phyloP scores from a whole-genome alignment of 2,113 vertebrate genomes.

The Rana temporaria region DNA sequence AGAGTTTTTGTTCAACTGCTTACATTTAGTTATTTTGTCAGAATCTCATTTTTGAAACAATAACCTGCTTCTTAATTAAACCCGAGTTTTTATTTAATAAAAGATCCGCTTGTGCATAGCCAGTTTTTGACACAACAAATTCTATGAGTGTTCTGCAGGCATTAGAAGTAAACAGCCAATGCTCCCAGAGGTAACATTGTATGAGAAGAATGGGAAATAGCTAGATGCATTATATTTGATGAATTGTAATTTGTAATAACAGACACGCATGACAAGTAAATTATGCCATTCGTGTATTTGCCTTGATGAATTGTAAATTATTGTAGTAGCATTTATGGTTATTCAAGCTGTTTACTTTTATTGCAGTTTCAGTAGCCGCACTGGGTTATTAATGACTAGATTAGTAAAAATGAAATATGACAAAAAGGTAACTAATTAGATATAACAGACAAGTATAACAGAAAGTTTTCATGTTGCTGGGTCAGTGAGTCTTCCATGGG shows the following conservation, averaged over 20 bases:
- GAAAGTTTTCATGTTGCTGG: constrained; percentile 22
- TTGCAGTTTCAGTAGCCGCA: constrained; percentile 42
- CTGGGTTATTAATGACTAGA: constrained; percentile 53
- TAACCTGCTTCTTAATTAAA: no score
- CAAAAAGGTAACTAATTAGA: constrained; percentile 54
- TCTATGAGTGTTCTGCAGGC: not conserved
- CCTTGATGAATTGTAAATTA: constrained; percentile 56
- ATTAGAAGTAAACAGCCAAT: constrained; percentile 10
- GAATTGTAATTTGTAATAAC: constrained; percentile 55
- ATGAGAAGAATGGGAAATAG: constrained; percentile 39
- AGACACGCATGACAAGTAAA: constrained; percentile 55
- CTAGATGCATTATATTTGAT: constrained; percentile 52
- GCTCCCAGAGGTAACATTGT: constrained; percentile 33
- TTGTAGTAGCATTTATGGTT: constrained; percentile 54
- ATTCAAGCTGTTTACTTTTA: constrained; percentile 54
- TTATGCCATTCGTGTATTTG: constrained; percentile 52
- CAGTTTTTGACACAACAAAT: constrained; percentile 18
- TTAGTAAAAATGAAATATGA: constrained; percentile 49
- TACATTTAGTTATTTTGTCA: no score
- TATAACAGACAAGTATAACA: constrained; percentile 38
- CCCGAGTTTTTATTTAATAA: no score
- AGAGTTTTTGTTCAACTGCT: no score
- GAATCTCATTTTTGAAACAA: no score
- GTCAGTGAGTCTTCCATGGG: constrained; percentile 13
- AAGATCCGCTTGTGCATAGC: no score